A percentile compares a stretch with the other conserved stretches of the same genome.
Conservation (phyloP, 2,113 vertebrate genomes). For the Diadophis punctatus region DNA sequence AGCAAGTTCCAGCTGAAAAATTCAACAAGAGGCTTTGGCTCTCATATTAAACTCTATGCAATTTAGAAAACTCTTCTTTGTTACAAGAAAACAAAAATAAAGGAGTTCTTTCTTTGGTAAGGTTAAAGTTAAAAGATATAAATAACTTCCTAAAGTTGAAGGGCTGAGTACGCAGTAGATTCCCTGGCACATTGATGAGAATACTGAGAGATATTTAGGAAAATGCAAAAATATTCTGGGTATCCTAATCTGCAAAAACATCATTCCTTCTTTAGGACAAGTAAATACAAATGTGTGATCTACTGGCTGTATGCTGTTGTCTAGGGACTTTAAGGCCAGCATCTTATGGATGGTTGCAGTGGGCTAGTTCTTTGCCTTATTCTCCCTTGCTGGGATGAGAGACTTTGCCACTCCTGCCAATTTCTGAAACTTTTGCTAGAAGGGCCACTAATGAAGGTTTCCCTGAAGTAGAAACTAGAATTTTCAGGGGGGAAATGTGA, state of each 20-base stretch:
- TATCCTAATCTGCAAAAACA: background rate
- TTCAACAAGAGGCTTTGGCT: slow-evolving; percentile 42
- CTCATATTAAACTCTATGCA: slow-evolving; percentile 31
- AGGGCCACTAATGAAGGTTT: background rate
- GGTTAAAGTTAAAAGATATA: background rate
- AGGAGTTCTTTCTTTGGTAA: background rate
- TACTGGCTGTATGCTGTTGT: background rate
- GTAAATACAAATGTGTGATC: background rate
- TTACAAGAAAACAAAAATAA: background rate
- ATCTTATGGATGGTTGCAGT: background rate
- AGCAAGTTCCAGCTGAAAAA: slow-evolving; percentile 27
- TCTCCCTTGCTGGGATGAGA: background rate
- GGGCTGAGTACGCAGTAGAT: background rate
- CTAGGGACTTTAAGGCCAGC: background rate
- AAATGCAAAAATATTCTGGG: background rate
- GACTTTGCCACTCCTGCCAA: background rate
- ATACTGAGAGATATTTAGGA: background rate
- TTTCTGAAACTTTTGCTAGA: background rate
- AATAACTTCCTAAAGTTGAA: background rate
- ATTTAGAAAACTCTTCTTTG: slow-evolving; percentile 39
- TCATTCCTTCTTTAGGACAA: background rate
- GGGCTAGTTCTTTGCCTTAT: background rate
- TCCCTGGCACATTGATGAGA: background rate
- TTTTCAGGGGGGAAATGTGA: background rate
- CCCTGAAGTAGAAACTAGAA: background rate